Evolutionary conservation across 2,888 invertebrate genomes (phyloP), one percentile per base, ranked within the genome.

Genomic region (Hololepta plana): DNA sequence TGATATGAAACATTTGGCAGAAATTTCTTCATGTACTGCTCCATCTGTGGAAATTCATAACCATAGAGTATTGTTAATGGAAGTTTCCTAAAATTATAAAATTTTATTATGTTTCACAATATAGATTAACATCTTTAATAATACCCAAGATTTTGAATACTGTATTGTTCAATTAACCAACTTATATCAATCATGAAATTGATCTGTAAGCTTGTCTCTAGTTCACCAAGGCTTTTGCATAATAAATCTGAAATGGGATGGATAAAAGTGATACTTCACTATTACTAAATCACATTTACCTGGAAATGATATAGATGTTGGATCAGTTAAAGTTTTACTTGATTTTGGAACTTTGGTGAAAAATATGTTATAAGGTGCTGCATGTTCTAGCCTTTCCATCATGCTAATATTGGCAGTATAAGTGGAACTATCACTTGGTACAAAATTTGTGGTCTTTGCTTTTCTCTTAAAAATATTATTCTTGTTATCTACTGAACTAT

Each of bases 111-210:
- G 7, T 20, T 23, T 11, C 26, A 23, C 12, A 9, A 14, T 12
- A n/a, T 20, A 11, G 8, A 23, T 11, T 28, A 16, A 22, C 6
- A 29, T 25, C 20, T 16, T 23, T 12, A 17, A 27, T n/a, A 28
- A 24, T 28, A 13, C 22, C 11, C 8, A 29, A 23, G 26, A 17
- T 14, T 12, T 27, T 30, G 23, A 26, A 27, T 15, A 27, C 17
- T 12, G 42, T 91, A 91, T 41, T 90, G 85, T 0, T 81, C 73
- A 29, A 87, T 57, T 0, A 93, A 51, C 88, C 90, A 95, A 2
- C 75, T 76, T 6, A 84, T 62, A 40, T 93, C 88, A 19, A 90
- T 76, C 80, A 91, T 84, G 43, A 85, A 93, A 52, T 87, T 93
- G 13, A 93, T 76, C 55, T 93, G 85, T n/a, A 81, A 53, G 0